Conservation (phyloP, 1,140 invertebrate genomes). For the Aphidius gifuensis region DNA sequence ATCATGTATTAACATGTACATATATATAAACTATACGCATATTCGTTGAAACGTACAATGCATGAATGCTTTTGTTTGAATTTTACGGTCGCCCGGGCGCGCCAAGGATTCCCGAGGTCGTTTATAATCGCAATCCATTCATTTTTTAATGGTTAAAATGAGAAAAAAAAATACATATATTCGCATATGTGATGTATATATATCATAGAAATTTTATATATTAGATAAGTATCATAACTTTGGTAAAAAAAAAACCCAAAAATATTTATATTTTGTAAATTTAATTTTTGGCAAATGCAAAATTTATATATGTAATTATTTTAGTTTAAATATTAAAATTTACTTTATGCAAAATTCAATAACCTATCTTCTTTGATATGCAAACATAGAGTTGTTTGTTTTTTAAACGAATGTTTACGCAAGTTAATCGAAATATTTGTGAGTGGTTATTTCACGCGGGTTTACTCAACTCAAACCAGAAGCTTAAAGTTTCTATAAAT, state of each 20-base stretch:
- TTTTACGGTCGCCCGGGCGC: slow-evolving; percentile 10
- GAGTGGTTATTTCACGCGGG: slow-evolving; percentile 4
- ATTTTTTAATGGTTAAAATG: too few relatives aligned
- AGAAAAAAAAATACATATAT: too few relatives aligned
- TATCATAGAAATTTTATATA: too few relatives aligned
- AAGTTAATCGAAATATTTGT: slow-evolving; percentile 27
- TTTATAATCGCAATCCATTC: neutral
- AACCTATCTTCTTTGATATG: slow-evolving; percentile 1
- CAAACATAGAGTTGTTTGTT: slow-evolving; percentile 14
- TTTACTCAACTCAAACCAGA: too few relatives aligned
- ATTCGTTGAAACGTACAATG: slow-evolving; percentile 7
- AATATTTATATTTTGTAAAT: too few relatives aligned
- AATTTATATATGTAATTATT: too few relatives aligned
- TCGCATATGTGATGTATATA: too few relatives aligned
- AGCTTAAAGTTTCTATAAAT: too few relatives aligned
- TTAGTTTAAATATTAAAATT: neutral
- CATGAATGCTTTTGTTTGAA: slow-evolving; percentile 17
- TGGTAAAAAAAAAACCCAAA: neutral
- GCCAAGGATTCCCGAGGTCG: slow-evolving; percentile 5
- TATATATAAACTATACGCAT: neutral
- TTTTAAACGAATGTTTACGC: slow-evolving; percentile 24
- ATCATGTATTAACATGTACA: too few relatives aligned
- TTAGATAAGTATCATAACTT: neutral
- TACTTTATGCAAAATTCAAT: slow-evolving; percentile 15
- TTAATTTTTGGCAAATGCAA: too few relatives aligned